Conservation (phyloP, 2,888 invertebrate genomes). For the Rhorus exstirpatorius region DNA sequence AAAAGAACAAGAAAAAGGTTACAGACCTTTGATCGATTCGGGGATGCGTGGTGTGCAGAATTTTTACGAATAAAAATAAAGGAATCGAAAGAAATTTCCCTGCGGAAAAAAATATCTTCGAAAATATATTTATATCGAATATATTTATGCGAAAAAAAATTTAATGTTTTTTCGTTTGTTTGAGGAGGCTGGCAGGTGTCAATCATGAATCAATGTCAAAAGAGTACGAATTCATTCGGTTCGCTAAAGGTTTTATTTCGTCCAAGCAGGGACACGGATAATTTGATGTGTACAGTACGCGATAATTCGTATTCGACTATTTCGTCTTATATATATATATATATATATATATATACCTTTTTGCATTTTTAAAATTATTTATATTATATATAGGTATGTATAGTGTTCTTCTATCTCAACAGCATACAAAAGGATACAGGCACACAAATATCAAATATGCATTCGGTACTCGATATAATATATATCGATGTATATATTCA, state of each 20-base stretch:
- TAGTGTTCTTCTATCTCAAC: constrained; percentile 78
- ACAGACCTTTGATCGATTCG: constrained; percentile 42
- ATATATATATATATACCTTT: constrained; percentile 67
- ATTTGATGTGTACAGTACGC: constrained; percentile 80
- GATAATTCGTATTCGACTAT: constrained; percentile 76
- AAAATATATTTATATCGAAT: too few species aligned
- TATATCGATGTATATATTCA: constrained; percentile 63
- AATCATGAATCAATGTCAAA: constrained; percentile 55
- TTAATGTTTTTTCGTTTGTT: too few species aligned
- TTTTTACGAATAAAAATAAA: constrained; percentile 8
- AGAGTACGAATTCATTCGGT: constrained; percentile 71
- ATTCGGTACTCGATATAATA: constrained; percentile 80
- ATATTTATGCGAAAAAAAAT: too few species aligned
- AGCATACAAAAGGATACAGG: constrained; percentile 86
- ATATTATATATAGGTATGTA: constrained; percentile 76
- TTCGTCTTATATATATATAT: constrained; percentile 74
- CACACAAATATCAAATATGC: constrained; percentile 86
- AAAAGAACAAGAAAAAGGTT: constrained; percentile 3
- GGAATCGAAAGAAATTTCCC: not conserved
- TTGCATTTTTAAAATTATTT: constrained; percentile 76
- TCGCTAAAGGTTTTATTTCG: constrained; percentile 85
- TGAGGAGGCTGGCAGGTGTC: constrained; percentile 50
- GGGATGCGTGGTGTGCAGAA: not conserved
- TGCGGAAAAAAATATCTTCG: not conserved
- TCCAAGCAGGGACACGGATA: constrained; percentile 79